Conservation (phyloP, 2,113 vertebrate species). For the Catharus minimus region DNA sequence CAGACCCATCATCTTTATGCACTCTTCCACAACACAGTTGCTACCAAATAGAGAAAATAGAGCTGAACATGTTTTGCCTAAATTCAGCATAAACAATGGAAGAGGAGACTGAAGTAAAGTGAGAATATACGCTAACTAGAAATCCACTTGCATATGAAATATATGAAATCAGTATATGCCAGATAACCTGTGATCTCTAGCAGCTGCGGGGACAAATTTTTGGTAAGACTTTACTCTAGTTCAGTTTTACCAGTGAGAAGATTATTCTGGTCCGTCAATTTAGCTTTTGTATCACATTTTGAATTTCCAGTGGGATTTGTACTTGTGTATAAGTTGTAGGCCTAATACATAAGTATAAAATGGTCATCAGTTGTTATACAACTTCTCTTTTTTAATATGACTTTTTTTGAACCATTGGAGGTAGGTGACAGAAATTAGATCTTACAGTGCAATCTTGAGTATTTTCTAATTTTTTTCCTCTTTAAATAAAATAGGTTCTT, state of each 20-base stretch:
- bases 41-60: constrained; percentile 4
- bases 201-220: neutral
- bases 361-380: neutral
- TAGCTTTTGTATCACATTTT: neutral
- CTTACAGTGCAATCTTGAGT: neutral
- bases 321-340: neutral
- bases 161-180: neutral
- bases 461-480: neutral
- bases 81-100: neutral
- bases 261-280: neutral
- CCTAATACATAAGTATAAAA: neutral
- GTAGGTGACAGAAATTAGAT: neutral
- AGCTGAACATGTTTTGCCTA: neutral
- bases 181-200: neutral
- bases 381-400: neutral
- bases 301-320: neutral
- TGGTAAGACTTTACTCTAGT: neutral
- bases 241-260: neutral
- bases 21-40: neutral
- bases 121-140: neutral
- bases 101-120: neutral
- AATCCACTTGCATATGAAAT: neutral
- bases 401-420: neutral
- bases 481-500: neutral
- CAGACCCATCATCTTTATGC: neutral